A percentile compares a stretch with the other conserved stretches of the same genome.
Evolutionary conservation across 2,113 vertebrate genomes (phyloP).

Genomic region (Grammomys dolichurus): DNA sequence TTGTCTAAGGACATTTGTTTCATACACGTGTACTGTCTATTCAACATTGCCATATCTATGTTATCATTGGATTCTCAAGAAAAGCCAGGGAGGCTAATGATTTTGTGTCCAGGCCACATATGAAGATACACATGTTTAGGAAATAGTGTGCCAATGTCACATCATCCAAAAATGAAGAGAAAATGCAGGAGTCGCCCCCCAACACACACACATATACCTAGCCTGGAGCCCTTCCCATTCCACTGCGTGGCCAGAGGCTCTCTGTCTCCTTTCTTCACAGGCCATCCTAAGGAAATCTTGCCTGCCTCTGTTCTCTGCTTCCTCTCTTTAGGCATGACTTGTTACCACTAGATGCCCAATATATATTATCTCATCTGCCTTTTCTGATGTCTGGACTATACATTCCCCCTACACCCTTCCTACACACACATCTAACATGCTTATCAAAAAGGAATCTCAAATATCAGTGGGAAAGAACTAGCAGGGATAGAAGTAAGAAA

Average conservation of each 20-base stretch:
- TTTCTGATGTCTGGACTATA: not conserved
- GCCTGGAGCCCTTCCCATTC: not conserved
- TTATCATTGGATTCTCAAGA: slow-evolving; percentile 1
- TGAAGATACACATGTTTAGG: not conserved
- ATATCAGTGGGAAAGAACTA: not conserved
- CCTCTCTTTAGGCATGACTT: not conserved
- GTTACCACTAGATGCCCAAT: not conserved
- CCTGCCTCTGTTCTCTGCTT: not conserved
- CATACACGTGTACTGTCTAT: not conserved
- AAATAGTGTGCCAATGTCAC: not conserved
- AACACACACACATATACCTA: not conserved
- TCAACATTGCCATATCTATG: not conserved
- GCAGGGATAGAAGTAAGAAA: not conserved
- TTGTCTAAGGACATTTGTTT: slow-evolving; percentile 30
- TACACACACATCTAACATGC: not conserved
- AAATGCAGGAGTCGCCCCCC: not conserved
- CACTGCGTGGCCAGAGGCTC: not conserved
- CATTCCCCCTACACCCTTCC: not conserved
- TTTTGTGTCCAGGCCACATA: slow-evolving; percentile 1
- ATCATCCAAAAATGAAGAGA: not conserved
- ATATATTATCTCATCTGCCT: not conserved
- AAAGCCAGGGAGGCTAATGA: not conserved
- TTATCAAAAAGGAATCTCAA: not conserved
- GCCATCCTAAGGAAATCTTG: not conserved
- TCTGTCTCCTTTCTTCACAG: not conserved